phyloP scores from a whole-genome alignment of 2,797 vertebrate species.

The Ctenochaetus hawaiiensis region DNA sequence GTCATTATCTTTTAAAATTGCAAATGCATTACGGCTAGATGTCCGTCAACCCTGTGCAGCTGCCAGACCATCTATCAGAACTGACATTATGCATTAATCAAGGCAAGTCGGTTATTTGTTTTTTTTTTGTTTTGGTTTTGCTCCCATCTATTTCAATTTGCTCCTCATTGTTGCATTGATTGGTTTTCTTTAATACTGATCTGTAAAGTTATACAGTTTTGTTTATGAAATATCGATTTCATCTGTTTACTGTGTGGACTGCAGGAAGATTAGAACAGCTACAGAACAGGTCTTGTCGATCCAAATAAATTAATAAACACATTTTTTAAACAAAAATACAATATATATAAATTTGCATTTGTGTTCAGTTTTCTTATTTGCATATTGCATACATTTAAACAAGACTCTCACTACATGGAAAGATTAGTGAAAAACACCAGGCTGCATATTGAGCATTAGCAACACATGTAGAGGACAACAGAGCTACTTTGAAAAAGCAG shows the following conservation, averaged over 20 bases:
- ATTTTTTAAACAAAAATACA: not conserved
- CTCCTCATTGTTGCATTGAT: not conserved
- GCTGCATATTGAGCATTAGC: not conserved
- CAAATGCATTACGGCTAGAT: conserved; percentile 13
- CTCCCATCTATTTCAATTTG: conserved; percentile 1
- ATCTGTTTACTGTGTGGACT: not conserved
- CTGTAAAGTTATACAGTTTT: not conserved
- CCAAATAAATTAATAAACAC: conserved; percentile 10
- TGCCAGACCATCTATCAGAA: conserved; percentile 24
- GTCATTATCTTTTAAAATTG: conserved; percentile 18
- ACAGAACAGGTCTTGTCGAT: not conserved
- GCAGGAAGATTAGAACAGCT: not conserved
- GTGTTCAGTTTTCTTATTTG: not conserved
- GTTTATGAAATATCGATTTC: conserved; percentile 36
- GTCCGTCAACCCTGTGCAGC: conserved; percentile 20
- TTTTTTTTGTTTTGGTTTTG: conserved; percentile 15
- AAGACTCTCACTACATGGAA: not conserved
- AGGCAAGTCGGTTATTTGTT: not conserved
- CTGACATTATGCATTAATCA: conserved; percentile 20
- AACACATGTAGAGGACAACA: not conserved
- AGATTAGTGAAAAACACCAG: conserved; percentile 9
- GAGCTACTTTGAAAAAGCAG: conserved; percentile 19
- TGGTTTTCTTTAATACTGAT: not conserved
- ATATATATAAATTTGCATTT: not conserved
- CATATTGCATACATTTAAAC: conserved; percentile 23